phyloP scores from a whole-genome alignment of 2,113 vertebrate species.

The Reinhardtius hippoglossoides region DNA sequence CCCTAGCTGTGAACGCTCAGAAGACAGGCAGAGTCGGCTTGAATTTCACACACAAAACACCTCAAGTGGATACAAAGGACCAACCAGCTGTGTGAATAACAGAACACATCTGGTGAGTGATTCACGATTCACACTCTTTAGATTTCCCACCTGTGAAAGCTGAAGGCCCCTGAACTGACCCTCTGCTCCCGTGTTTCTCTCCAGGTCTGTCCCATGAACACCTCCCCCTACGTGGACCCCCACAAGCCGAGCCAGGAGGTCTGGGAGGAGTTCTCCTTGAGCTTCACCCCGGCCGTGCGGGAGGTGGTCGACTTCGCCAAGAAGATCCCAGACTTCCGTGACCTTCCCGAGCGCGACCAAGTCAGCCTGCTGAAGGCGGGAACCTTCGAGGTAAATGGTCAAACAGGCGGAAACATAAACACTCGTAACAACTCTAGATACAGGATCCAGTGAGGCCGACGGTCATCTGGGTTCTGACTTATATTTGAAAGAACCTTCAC shows the following conservation, averaged over 20 bases:
- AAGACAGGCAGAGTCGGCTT: slow-evolving; percentile 70
- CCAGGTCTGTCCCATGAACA: slow-evolving; percentile 96
- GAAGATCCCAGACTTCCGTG: slow-evolving; percentile 93
- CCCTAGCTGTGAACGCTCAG: slow-evolving; percentile 78
- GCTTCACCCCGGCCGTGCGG: slow-evolving; percentile 96
- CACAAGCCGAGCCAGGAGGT: slow-evolving; percentile 93
- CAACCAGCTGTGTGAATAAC: slow-evolving; percentile 78
- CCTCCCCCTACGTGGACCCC: slow-evolving; percentile 91
- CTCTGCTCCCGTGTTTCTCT: not conserved
- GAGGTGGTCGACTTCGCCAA: slow-evolving; percentile 99
- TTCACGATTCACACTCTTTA: no score
- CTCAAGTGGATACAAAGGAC: slow-evolving; percentile 42
- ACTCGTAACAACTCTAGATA: no score
- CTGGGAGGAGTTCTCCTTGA: slow-evolving; percentile 99
- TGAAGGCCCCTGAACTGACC: not conserved
- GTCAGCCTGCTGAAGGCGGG: slow-evolving; percentile 96
- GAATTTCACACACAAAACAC: slow-evolving; percentile 26
- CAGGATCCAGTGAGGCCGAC: no score
- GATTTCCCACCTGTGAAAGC: no score
- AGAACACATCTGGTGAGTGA: slow-evolving; percentile 92
- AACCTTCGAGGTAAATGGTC: slow-evolving; percentile 92
- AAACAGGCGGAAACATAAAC: not conserved
- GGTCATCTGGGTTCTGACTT: no score
- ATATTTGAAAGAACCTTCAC: no score
- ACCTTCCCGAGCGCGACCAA: slow-evolving; percentile 95